Evolutionary conservation across 2,797 vertebrate species (phyloP).

Genomic region (Distichodus sexfasciatus): DNA sequence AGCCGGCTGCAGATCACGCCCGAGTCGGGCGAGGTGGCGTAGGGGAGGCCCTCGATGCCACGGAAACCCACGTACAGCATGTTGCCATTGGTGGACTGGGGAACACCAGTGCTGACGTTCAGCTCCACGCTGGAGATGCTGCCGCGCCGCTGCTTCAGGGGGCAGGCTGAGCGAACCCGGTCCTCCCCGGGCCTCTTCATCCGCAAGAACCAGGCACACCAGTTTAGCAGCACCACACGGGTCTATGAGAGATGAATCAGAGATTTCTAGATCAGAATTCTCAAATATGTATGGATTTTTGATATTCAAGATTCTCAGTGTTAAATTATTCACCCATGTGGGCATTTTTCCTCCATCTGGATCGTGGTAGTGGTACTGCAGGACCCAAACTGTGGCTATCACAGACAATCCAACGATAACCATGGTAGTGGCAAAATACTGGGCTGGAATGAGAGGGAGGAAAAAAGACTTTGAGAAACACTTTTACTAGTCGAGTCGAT

Average conservation of each 20-base stretch:
- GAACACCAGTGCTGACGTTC: slow-evolving; percentile 44
- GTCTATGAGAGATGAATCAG: slow-evolving; percentile 52
- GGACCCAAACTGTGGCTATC: slow-evolving; percentile 75
- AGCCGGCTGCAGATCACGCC: slow-evolving; percentile 52
- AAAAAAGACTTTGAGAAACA: not conserved
- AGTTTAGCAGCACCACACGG: slow-evolving; percentile 69
- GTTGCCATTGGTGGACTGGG: slow-evolving; percentile 67
- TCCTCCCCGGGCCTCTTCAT: slow-evolving; percentile 73
- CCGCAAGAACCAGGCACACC: slow-evolving; percentile 76
- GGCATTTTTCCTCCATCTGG: slow-evolving; percentile 78
- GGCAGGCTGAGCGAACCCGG: slow-evolving; percentile 59
- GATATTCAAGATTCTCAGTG: not conserved
- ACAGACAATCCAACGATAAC: slow-evolving; percentile 77
- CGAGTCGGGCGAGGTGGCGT: slow-evolving; percentile 61
- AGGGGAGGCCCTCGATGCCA: slow-evolving; percentile 60
- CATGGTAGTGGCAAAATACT: slow-evolving; percentile 80
- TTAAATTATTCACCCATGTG: slow-evolving; percentile 66
- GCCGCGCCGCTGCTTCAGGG: slow-evolving; percentile 35
- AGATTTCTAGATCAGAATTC: slow-evolving; percentile 9
- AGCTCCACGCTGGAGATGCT: slow-evolving; percentile 48
- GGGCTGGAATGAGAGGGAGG: slow-evolving; percentile 60
- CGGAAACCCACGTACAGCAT: slow-evolving; percentile 62
- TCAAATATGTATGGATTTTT: not conserved
- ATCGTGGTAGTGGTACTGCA: slow-evolving; percentile 77
- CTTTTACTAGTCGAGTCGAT: no score